Evolutionary conservation across 2,797 vertebrate species (phyloP).

Genomic region (Sylvia borin): DNA sequence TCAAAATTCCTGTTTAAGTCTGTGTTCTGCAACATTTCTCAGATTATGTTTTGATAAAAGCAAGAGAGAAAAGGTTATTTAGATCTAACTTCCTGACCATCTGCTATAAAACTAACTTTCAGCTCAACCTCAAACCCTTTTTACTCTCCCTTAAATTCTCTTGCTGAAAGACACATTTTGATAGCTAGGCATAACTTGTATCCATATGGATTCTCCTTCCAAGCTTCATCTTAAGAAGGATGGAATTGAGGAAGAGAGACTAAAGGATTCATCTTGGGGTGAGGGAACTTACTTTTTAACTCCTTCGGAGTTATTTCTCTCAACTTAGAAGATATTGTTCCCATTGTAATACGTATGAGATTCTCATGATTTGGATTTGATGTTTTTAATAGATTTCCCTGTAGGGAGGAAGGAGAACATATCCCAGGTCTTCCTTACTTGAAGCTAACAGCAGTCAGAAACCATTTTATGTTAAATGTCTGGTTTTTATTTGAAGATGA

Average conservation of each 20-base stretch:
- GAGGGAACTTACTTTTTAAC: slow-evolving; percentile 1
- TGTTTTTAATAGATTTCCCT: not conserved
- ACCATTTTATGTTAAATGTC: slow-evolving; percentile 6
- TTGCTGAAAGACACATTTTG: slow-evolving; percentile 2
- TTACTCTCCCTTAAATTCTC: not conserved
- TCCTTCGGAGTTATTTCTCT: not conserved
- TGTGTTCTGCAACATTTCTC: slow-evolving; percentile 10
- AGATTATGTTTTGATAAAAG: slow-evolving; percentile 31
- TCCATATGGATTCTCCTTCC: slow-evolving; percentile 24
- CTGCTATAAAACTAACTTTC: slow-evolving; percentile 5
- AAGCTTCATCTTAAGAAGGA: slow-evolving; percentile 27
- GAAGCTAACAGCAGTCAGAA: slow-evolving; percentile 13
- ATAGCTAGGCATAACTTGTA: not conserved
- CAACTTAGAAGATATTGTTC: not conserved
- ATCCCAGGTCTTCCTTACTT: not conserved
- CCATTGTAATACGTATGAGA: not conserved
- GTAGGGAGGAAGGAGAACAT: not conserved
- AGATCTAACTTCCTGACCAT: not conserved
- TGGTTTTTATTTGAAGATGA: slow-evolving; percentile 25
- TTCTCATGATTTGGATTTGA: slow-evolving; percentile 9
- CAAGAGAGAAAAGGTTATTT: not conserved
- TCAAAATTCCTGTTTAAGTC: not conserved
- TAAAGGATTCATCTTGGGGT: not conserved
- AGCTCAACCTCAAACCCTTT: not conserved
- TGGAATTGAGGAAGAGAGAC: slow-evolving; percentile 27